Conservation (phyloP, 2,797 vertebrate genomes). For the Acrocephalus scirpaceus region DNA sequence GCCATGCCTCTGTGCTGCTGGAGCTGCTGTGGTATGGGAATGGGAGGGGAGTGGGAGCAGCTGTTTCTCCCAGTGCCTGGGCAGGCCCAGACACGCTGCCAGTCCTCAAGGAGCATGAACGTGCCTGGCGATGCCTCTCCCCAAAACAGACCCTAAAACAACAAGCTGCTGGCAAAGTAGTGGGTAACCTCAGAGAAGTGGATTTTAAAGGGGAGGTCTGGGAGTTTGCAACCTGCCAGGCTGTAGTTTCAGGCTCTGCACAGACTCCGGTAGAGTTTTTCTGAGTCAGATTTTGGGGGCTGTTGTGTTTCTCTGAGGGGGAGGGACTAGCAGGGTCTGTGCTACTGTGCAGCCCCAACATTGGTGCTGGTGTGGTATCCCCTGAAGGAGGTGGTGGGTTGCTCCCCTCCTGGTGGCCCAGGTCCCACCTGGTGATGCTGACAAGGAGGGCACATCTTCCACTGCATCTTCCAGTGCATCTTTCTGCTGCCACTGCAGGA, state of each 20-base stretch:
- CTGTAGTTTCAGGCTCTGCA: not conserved
- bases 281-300: not conserved
- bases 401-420: not conserved
- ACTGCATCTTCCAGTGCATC: not conserved
- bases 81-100: not conserved
- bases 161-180: not conserved
- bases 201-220: not conserved
- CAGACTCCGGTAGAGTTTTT: not conserved
- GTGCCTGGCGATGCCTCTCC: not conserved
- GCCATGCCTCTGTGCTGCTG: not conserved
- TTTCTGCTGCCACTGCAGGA: not conserved
- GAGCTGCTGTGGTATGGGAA: not conserved
- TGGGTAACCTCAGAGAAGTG: not conserved
- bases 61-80: not conserved
- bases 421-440: not conserved
- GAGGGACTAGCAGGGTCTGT: not conserved
- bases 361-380: not conserved
- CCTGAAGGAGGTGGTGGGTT: not conserved
- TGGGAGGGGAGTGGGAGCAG: slow-evolving; percentile 5
- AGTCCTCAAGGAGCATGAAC: not conserved
- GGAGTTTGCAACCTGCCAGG: not conserved
- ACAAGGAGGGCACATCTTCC: not conserved
- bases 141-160: not conserved
- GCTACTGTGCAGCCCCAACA: not conserved
- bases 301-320: not conserved